A percentile compares a stretch with the other conserved stretches of the same genome.
These are phyloP conservation scores for Xenopus petersii DNA, from an alignment of 2,797 vertebrate species.

Conservation along the genomic window DNA sequence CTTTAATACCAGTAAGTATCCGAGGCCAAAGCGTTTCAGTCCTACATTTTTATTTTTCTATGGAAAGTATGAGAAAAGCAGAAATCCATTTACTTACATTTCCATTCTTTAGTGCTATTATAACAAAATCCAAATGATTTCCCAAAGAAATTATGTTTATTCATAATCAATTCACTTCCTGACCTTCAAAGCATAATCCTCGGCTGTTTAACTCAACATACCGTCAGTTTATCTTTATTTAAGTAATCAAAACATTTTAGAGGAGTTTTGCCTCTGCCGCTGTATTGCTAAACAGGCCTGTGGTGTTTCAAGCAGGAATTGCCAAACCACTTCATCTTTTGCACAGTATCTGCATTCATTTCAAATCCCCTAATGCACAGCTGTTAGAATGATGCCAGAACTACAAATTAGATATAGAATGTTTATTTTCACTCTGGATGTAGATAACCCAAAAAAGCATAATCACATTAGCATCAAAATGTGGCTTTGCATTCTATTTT, in stretches of 20 bases:
- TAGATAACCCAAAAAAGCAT: too few relatives aligned
- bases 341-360: neutral
- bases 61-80: too few relatives aligned
- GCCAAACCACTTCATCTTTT: neutral
- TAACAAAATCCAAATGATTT: neutral
- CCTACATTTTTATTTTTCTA: too few relatives aligned
- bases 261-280: neutral
- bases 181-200: neutral
- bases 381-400: neutral
- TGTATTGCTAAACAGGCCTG: slow-evolving; percentile 1
- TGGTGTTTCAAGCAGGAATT: neutral
- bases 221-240: neutral
- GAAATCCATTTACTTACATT: too few relatives aligned
- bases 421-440: too few relatives aligned
- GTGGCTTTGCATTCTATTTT: too few relatives aligned
- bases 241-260: neutral
- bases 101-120: too few relatives aligned
- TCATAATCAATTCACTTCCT: neutral
- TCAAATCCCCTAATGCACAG: neutral
- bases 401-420: neutral
- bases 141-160: neutral
- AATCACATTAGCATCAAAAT: too few relatives aligned
- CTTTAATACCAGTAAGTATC: too few relatives aligned
- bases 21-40: too few relatives aligned
- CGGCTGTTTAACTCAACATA: neutral